phyloP scores from a whole-genome alignment of 2,113 vertebrate species.

The Chloropsis hardwickii region DNA sequence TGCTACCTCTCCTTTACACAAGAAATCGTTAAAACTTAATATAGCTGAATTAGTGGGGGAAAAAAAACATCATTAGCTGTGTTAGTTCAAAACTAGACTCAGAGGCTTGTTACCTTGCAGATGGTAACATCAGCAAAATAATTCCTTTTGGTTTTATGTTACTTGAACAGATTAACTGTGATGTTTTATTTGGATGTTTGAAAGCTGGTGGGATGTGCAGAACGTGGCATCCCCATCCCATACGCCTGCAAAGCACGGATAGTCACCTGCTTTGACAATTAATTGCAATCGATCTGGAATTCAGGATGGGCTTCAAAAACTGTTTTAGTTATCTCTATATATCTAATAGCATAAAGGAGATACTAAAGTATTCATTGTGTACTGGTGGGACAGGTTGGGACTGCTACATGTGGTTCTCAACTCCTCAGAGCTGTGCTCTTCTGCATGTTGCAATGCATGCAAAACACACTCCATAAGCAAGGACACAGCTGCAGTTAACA shows the following conservation, averaged over 20 bases:
- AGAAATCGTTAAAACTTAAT: not conserved
- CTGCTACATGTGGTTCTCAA: not conserved
- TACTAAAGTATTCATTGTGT: not conserved
- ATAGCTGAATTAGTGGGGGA: not conserved
- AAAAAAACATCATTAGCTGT: not conserved
- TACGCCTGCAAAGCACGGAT: not conserved
- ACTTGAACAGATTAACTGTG: not conserved
- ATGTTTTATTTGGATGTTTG: not conserved
- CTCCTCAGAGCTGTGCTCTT: not conserved
- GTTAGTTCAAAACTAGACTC: not conserved
- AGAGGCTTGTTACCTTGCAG: not conserved
- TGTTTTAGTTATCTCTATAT: not conserved
- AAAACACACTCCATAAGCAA: not conserved
- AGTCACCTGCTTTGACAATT: not conserved
- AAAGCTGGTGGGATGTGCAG: not conserved
- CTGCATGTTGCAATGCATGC: not conserved
- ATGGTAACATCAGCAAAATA: not conserved
- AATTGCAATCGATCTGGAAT: not conserved
- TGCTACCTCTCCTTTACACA: not conserved
- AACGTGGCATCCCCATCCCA: not conserved
- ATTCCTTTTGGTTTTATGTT: not conserved
- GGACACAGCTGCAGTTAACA: not conserved
- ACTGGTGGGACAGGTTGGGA: not conserved
- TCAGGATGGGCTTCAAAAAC: not conserved
- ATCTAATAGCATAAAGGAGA: not conserved